A percentile compares a stretch with the other conserved stretches of the same genome.
Evolutionary conservation across 2,113 vertebrate species (phyloP).

Genomic region (Hypanus sabinus): DNA sequence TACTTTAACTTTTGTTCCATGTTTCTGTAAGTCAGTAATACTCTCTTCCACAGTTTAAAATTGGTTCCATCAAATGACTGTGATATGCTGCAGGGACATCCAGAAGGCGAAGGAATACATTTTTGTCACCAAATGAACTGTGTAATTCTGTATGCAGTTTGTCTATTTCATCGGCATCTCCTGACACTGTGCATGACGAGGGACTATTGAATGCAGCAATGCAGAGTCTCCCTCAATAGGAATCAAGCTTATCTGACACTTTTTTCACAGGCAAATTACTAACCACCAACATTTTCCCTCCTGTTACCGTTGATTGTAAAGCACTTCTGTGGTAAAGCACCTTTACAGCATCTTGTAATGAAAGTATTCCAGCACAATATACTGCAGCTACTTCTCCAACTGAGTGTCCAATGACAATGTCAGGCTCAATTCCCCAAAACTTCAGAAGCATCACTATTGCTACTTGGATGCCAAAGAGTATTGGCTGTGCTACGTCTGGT

Average conservation of each 20-base stretch:
- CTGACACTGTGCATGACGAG: conserved; percentile 69
- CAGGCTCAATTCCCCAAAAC: conserved; percentile 66
- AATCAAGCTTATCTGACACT: conserved; percentile 49
- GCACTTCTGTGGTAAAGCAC: conserved; percentile 65
- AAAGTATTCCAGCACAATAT: conserved; percentile 69
- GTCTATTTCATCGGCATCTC: conserved; percentile 56
- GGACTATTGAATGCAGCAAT: conserved; percentile 77
- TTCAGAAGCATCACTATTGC: conserved; percentile 61
- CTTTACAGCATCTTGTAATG: conserved; percentile 71
- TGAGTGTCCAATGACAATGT: conserved; percentile 62
- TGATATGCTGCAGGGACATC: conserved; percentile 69
- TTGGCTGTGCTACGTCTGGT: conserved; percentile 60
- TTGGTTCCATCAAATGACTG: conserved; percentile 70
- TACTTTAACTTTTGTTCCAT: conserved; percentile 47
- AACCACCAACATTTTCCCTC: conserved; percentile 68
- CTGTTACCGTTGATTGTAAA: conserved; percentile 60
- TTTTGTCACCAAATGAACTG: conserved; percentile 48
- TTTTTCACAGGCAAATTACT: conserved; percentile 62
- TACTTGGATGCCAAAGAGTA: conserved; percentile 72
- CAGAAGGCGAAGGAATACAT: conserved; percentile 63
- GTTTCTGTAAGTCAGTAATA: conserved; percentile 49
- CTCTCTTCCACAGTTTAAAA: conserved; percentile 55
- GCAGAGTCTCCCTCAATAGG: conserved; percentile 56
- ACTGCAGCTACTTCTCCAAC: conserved; percentile 74
- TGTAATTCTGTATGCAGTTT: conserved; percentile 52